phyloP scores from a whole-genome alignment of 2,113 vertebrate species.

The Sinocyclocheilus maitianheensis region DNA sequence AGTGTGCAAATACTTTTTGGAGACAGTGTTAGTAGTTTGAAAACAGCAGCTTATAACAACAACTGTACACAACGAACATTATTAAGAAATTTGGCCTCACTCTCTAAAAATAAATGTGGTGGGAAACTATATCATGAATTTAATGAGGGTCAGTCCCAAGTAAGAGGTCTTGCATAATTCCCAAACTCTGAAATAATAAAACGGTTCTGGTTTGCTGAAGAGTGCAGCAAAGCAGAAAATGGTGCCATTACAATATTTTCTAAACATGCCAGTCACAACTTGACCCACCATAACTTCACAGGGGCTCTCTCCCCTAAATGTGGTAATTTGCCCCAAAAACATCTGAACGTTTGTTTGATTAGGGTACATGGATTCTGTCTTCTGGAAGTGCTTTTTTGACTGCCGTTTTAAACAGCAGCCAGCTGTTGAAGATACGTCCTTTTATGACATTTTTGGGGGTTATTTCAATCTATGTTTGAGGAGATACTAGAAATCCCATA shows the following conservation, averaged over 20 bases:
- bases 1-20: background rate
- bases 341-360: constrained; percentile 52
- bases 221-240: constrained; percentile 76
- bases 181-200: constrained; percentile 70
- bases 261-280: constrained; percentile 76
- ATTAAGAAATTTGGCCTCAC: background rate
- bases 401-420: background rate
- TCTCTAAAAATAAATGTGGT: constrained; percentile 72
- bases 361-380: constrained; percentile 7
- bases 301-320: constrained; percentile 51
- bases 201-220: constrained; percentile 73
- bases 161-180: constrained; percentile 58
- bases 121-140: constrained; percentile 69
- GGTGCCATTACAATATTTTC: constrained; percentile 66
- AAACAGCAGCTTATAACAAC: background rate
- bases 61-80: background rate
- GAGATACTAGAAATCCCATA: background rate
- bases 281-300: constrained; percentile 38
- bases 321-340: constrained; percentile 48
- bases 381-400: background rate
- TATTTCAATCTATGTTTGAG: background rate
- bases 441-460: background rate
- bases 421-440: background rate
- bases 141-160: constrained; percentile 52
- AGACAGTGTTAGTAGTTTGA: background rate